Conservation (phyloP, 1,140 invertebrate species). For the Drosophila bifasciata region DNA sequence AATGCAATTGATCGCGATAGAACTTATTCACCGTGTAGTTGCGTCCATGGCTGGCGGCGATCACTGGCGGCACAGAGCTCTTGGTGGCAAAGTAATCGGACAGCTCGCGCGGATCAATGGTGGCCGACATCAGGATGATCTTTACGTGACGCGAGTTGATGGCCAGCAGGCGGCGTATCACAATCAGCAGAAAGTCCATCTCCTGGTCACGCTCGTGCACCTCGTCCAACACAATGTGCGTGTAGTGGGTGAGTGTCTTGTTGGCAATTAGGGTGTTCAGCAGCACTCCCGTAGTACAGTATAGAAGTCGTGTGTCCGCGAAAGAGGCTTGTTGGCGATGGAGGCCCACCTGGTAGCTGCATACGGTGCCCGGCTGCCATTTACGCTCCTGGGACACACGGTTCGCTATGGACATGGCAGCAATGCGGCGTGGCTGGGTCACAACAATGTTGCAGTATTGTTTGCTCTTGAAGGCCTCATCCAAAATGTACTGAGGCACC, state of each 20-base stretch:
- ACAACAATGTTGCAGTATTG: slow-evolving; percentile 91
- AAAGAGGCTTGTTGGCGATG: slow-evolving; percentile 31
- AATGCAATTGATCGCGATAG: slow-evolving; percentile 88
- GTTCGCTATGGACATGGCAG: slow-evolving; percentile 94
- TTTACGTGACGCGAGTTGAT: slow-evolving; percentile 90
- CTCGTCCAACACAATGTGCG: slow-evolving; percentile 97
- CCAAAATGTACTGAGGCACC: slow-evolving; percentile 95
- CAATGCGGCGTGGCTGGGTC: slow-evolving; percentile 95
- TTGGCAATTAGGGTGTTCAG: slow-evolving; percentile 89
- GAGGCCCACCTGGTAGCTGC: slow-evolving; percentile 91
- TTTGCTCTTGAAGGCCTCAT: slow-evolving; percentile 87
- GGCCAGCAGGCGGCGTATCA: slow-evolving; percentile 92
- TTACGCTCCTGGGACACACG: slow-evolving; percentile 92
- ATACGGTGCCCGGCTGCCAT: slow-evolving; percentile 91
- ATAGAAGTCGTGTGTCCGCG: slow-evolving; percentile 92
- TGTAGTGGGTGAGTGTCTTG: slow-evolving; percentile 88
- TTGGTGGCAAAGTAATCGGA: slow-evolving; percentile 89
- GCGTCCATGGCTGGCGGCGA: slow-evolving; percentile 85
- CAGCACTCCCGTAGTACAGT: slow-evolving; percentile 93
- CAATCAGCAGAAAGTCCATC: slow-evolving; percentile 94
- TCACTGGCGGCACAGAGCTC: slow-evolving; percentile 85
- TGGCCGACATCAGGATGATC: slow-evolving; percentile 95
- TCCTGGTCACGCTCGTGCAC: slow-evolving; percentile 98
- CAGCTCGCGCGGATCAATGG: slow-evolving; percentile 89
- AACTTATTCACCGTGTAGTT: slow-evolving; percentile 86